Conservation (phyloP, 64 coral and sea anemone genomes). For the Dendronephthya gigantea region DNA sequence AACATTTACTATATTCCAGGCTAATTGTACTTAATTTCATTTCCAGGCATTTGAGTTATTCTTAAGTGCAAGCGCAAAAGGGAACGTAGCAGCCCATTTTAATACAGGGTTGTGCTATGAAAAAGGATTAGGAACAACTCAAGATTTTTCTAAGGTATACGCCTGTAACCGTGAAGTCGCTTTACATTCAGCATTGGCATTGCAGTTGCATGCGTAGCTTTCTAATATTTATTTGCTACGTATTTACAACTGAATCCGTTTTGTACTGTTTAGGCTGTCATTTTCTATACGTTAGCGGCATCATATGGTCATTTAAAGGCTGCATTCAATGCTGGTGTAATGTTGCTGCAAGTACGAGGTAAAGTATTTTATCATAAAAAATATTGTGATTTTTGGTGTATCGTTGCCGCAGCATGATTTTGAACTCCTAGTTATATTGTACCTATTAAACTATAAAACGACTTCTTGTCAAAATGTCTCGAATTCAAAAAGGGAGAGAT, state of each 20-base stretch:
- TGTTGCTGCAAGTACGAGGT: neutral
- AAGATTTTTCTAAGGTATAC: neutral
- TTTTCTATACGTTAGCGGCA: neutral
- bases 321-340: neutral
- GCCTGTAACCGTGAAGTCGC: too few relatives aligned
- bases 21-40: too few relatives aligned
- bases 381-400: too few relatives aligned
- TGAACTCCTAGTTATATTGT: neutral
- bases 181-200: too few relatives aligned
- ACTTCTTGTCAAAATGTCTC: too few relatives aligned
- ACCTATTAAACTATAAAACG: too few relatives aligned
- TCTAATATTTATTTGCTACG: too few relatives aligned
- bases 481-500: too few relatives aligned
- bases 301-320: slow-evolving; percentile 5
- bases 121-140: neutral
- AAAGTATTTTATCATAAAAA: neutral
- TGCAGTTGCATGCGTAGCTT: too few relatives aligned
- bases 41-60: neutral
- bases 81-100: slow-evolving; percentile 6
- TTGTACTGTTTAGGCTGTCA: neutral
- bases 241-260: too few relatives aligned
- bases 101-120: neutral
- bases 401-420: neutral
- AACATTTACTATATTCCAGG: neutral
- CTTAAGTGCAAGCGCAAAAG: neutral